Evolutionary conservation across 2,797 vertebrate genomes (phyloP).

Genomic region (Anniella stebbinsi): DNA sequence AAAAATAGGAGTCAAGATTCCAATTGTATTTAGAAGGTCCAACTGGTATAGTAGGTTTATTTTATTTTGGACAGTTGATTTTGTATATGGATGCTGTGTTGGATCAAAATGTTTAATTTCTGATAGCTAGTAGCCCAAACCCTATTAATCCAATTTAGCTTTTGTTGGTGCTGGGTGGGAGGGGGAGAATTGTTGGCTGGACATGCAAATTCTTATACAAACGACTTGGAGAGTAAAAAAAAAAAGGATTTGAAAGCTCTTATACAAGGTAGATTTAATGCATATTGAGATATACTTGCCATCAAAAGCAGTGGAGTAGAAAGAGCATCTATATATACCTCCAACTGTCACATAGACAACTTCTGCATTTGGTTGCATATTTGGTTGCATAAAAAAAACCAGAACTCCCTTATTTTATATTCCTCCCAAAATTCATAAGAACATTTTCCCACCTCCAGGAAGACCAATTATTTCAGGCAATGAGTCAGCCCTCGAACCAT

Average conservation of each 20-base stretch:
- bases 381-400: too few species aligned
- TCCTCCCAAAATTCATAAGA: too few species aligned
- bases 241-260: not conserved
- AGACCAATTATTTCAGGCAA: too few species aligned
- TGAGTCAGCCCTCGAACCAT: too few species aligned
- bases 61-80: not conserved
- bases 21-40: not conserved
- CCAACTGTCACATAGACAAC: not conserved
- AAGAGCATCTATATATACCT: not conserved
- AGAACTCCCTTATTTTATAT: too few species aligned
- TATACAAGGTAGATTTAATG: not conserved
- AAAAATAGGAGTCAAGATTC: not conserved
- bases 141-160: not conserved
- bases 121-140: not conserved
- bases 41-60: not conserved
- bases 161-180: not conserved
- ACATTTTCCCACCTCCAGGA: too few species aligned
- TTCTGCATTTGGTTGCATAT: not conserved
- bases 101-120: not conserved
- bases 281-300: not conserved
- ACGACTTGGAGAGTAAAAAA: not conserved
- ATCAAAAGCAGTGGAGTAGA: not conserved
- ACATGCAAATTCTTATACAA: not conserved
- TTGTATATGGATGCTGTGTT: not conserved
- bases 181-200: not conserved